Conservation (phyloP, 2,797 vertebrate genomes). For the Sebastes minor region DNA sequence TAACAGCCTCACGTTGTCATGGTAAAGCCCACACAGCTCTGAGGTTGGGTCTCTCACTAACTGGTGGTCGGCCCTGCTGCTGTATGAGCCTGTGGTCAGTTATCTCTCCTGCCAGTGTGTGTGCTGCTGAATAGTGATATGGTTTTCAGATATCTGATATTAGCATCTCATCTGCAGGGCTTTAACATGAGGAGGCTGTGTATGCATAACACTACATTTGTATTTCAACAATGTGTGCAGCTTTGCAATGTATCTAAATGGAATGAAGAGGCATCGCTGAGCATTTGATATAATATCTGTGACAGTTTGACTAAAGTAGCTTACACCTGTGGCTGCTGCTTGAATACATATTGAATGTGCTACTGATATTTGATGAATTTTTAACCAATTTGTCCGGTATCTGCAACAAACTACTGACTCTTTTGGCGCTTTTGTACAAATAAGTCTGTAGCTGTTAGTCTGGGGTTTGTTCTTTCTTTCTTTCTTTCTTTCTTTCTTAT, state of each 20-base stretch:
- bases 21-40: not conserved
- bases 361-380: not conserved
- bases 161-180: constrained; percentile 7
- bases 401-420: not conserved
- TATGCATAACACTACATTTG: constrained; percentile 22
- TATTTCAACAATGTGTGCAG: not conserved
- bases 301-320: not conserved
- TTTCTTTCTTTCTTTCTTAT: not conserved
- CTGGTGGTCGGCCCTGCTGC: constrained; percentile 12
- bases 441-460: not conserved
- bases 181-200: not conserved
- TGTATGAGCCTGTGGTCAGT: not conserved
- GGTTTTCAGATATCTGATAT: constrained; percentile 5
- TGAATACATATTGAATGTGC: constrained; percentile 15
- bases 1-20: not conserved
- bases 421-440: not conserved
- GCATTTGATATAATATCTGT: not conserved
- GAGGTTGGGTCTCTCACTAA: not conserved
- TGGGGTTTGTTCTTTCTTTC: not conserved
- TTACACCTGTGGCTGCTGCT: constrained; percentile 12
- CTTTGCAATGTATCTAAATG: constrained; percentile 13
- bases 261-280: not conserved
- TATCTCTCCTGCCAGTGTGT: constrained; percentile 23
- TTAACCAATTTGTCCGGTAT: not conserved
- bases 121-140: constrained; percentile 27